A percentile compares a stretch with the other conserved stretches of the same genome.
phyloP scores from a whole-genome alignment of 1,140 invertebrate species.

The Drosophila quadrilineata region DNA sequence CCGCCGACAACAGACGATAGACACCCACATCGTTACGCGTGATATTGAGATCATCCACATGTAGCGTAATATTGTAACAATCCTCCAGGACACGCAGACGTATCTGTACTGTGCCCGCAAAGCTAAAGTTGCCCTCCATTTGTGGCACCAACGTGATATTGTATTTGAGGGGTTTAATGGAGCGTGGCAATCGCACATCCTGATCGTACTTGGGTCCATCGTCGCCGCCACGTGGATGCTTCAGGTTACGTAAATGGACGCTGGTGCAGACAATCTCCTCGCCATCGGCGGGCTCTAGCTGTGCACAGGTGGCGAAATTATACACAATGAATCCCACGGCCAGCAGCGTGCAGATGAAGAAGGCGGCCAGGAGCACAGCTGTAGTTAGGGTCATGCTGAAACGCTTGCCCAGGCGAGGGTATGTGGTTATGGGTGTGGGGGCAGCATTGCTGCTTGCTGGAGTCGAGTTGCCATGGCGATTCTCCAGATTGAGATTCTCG shows the following conservation, averaged over 20 bases:
- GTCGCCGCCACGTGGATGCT: constrained; percentile 48
- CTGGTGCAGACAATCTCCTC: constrained; percentile 80
- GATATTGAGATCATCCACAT: constrained; percentile 87
- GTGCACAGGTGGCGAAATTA: constrained; percentile 86
- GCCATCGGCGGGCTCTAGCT: constrained; percentile 68
- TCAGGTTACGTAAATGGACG: constrained; percentile 76
- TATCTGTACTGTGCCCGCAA: constrained; percentile 87
- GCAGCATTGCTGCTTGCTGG: constrained; percentile 9
- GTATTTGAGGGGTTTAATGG: constrained; percentile 86
- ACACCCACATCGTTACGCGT: constrained; percentile 83
- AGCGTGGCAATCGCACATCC: constrained; percentile 86
- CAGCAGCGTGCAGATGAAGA: constrained; percentile 68
- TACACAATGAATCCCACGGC: constrained; percentile 86
- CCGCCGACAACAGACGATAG: constrained; percentile 36
- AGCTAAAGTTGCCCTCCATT: constrained; percentile 89
- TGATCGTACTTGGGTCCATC: constrained; percentile 69
- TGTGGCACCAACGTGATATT: constrained; percentile 87
- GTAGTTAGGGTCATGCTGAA: constrained; percentile 61
- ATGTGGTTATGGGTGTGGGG: constrained; percentile 42
- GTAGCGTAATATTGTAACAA: constrained; percentile 89
- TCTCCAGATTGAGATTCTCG: constrained; percentile 69
- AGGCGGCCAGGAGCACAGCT: constrained; percentile 55
- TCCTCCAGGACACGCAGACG: constrained; percentile 85
- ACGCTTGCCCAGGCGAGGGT: constrained; percentile 43
- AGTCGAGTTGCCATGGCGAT: constrained; percentile 24